These are phyloP conservation scores for Liasis olivaceus DNA, from an alignment of 2,797 vertebrate genomes.

Conservation along the genomic window DNA sequence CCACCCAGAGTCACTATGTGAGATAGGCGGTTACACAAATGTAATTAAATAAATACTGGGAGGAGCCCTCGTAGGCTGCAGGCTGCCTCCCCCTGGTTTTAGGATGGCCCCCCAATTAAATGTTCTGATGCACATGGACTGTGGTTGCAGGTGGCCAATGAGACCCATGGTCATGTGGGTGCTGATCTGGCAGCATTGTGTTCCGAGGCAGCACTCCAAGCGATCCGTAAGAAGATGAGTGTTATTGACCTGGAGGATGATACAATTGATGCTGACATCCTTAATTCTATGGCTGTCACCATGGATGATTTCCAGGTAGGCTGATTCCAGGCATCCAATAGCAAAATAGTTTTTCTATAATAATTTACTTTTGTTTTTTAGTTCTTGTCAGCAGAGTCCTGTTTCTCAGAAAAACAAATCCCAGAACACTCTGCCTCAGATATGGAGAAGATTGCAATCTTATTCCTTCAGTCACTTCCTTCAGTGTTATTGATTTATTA, in stretches of 20 bases:
- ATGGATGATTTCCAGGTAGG: constrained; percentile 73
- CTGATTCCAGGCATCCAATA: not conserved
- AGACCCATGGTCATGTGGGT: constrained; percentile 66
- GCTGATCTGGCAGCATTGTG: constrained; percentile 70
- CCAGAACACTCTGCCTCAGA: not conserved
- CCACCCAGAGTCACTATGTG: not conserved
- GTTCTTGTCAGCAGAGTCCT: not conserved
- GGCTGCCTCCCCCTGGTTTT: too few species aligned
- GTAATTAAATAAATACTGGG: not conserved
- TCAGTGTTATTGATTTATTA: constrained; percentile 99
- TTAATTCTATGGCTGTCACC: constrained; percentile 69
- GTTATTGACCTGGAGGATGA: constrained; percentile 72
- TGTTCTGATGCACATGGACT: not conserved
- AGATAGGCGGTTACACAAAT: not conserved
- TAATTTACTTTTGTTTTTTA: not conserved
- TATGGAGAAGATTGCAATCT: not conserved
- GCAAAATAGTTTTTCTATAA: not conserved
- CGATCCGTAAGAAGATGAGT: constrained; percentile 72
- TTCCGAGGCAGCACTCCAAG: constrained; percentile 70
- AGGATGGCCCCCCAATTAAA: not conserved
- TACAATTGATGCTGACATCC: constrained; percentile 69
- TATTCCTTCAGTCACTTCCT: constrained; percentile 87
- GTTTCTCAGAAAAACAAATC: not conserved
- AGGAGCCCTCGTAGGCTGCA: not conserved
- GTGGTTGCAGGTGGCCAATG: constrained; percentile 50